Evolutionary conservation across 2,888 invertebrate species (phyloP).

Genomic region (Agrenia bidenticulata): DNA sequence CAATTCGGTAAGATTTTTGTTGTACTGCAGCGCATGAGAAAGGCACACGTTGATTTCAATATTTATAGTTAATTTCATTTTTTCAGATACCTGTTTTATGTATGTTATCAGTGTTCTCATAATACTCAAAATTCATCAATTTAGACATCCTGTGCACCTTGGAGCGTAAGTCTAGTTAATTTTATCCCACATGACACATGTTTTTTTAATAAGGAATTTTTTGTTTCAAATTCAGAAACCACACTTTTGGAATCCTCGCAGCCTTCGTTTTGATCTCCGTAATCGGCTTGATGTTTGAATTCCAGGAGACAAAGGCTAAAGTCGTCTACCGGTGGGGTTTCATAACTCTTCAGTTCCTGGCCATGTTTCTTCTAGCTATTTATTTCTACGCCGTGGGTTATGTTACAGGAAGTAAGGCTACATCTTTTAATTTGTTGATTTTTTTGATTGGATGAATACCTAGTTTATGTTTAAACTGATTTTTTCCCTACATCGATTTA

Average conservation of each 20-base stretch:
- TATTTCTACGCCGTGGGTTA: constrained; percentile 50
- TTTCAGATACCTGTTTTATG: constrained; percentile 64
- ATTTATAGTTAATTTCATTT: constrained; percentile 15
- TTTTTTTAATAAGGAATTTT: not conserved
- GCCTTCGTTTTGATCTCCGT: constrained; percentile 44
- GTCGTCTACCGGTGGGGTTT: constrained; percentile 41
- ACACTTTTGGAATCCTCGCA: constrained; percentile 45
- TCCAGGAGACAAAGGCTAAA: constrained; percentile 27
- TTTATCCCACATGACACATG: not conserved
- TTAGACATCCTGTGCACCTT: constrained; percentile 49
- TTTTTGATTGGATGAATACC: no score
- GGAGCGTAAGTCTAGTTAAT: constrained; percentile 37
- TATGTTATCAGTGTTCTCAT: constrained; percentile 62
- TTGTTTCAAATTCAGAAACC: constrained; percentile 32
- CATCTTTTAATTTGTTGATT: no score
- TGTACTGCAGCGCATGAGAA: no score
- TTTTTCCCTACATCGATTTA: not conserved
- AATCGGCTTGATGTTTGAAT: constrained; percentile 46
- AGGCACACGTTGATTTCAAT: not conserved
- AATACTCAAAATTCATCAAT: constrained; percentile 62
- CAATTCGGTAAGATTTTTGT: constrained; percentile 48
- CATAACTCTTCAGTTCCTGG: constrained; percentile 36
- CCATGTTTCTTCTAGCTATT: constrained; percentile 29
- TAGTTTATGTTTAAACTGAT: no score
- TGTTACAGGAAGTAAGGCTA: constrained; percentile 30